Base-by-base conservation (phyloP, 30 jellyfish, hydroid and myxozoan genomes). In the Nemopilema nomurai region DNA sequence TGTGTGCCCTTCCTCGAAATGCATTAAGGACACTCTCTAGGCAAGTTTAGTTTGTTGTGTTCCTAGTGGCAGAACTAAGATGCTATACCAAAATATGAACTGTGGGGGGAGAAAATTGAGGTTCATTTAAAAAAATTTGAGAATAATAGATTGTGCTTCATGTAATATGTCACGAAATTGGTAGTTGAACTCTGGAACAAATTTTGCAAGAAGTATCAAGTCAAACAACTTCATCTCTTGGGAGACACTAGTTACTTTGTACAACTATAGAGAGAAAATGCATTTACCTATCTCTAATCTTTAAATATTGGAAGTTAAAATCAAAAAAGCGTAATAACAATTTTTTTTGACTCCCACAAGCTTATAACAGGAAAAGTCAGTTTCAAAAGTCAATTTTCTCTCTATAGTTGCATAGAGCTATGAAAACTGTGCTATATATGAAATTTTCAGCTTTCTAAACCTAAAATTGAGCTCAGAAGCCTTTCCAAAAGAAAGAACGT, bases 1-100 rank as follows among this genome's bases (percentile, higher is more conserved):
- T 78, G 21, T 76, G 93, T 71, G 96, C 96, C 1, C 57, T 90
- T 41, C 71, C 79, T 57, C 77, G 77, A 28, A 92, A 92, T 77
- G 97, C 97, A 30, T 41, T 41, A 41, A 41, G 57, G 13, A 41
- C 57, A 41, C 57, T 41, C 57, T 41, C 13, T 41, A 13, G 57
- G 57, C 57, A 41, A 41, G 57, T 41, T 41, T 41, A 41, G 57
- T 13, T 41, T 41, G 57, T 13, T 41, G 57, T 41, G 57, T 41
- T 41, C 57, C 57, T 41, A 41, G 57, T 41, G 57, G 57, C 57
- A 41, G 57, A 41, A 13, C 57, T 13, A 41, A 41, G 57, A 41
- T 41, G 57, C 13, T 41, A 41, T 41, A 41, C 13, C 13, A 41
- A 41, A 41, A 41, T 41, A 41, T 41, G 57, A 41, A 41, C 57